Conservation (phyloP, 2,888 invertebrate species). For the Calliopum simillimum region DNA sequence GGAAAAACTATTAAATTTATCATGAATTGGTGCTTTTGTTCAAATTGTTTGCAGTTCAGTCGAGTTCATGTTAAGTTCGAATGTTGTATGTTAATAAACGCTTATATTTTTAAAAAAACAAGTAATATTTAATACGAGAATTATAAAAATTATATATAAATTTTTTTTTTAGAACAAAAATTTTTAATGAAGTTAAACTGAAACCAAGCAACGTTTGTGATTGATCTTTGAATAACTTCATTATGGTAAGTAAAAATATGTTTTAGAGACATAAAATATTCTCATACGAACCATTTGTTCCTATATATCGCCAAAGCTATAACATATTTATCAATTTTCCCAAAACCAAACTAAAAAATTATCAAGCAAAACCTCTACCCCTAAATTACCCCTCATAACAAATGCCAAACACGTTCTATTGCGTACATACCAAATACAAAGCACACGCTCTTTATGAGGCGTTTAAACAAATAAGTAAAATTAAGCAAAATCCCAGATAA, state of each 20-base stretch:
- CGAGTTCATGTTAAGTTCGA: too few species aligned
- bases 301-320: too few species aligned
- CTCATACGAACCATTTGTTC: background rate
- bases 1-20: too few species aligned
- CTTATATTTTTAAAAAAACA: background rate
- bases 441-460: background rate
- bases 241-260: too few species aligned
- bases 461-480: conserved; percentile 5
- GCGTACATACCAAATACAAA: too few species aligned
- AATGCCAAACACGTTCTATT: too few species aligned
- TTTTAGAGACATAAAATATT: background rate
- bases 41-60: too few species aligned
- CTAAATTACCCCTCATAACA: too few species aligned
- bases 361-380: too few species aligned
- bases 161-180: background rate
- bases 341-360: too few species aligned
- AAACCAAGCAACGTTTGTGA: background rate
- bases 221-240: background rate
- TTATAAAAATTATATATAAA: background rate
- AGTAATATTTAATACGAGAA: background rate
- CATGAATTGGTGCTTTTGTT: too few species aligned
- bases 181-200: background rate
- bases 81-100: background rate
- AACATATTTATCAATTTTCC: too few species aligned
- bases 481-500: conserved; percentile 14